Percentiles rank a stretch among this genome's conserved stretches.
Evolutionary conservation across 1,140 invertebrate species (phyloP).

Genomic region (Saxidomus purpurata): DNA sequence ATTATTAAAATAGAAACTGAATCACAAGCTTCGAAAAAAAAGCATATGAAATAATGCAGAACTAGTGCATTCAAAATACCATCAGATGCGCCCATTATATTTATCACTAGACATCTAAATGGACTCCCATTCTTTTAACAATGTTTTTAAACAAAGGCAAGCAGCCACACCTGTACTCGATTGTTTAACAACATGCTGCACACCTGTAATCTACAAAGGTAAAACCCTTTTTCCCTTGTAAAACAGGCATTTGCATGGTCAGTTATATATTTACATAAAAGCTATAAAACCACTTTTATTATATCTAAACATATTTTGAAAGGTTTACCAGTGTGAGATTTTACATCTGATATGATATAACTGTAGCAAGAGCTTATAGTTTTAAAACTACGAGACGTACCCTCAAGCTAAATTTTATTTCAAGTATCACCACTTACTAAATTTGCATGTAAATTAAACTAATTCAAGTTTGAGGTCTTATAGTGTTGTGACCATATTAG

Average conservation of each 20-base stretch:
- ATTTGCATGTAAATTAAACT: conserved; percentile 19
- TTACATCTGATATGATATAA: neutral
- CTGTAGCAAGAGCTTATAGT: neutral
- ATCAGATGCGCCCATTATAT: too few species aligned
- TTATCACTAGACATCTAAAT: too few species aligned
- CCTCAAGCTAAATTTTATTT: conserved; percentile 16
- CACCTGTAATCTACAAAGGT: neutral
- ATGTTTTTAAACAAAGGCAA: too few species aligned
- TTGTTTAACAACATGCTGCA: neutral
- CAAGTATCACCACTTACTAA: neutral
- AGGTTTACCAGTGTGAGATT: neutral
- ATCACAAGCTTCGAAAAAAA: too few species aligned
- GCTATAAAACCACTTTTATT: neutral
- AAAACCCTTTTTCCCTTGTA: neutral
- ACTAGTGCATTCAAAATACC: too few species aligned
- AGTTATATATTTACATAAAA: neutral
- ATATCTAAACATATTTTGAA: too few species aligned
- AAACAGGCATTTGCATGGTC: neutral
- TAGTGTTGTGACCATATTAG: too few species aligned
- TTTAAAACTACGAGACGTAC: neutral
- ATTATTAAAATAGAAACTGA: too few species aligned
- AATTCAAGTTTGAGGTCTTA: too few species aligned
- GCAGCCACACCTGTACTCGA: too few species aligned
- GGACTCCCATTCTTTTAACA: too few species aligned
- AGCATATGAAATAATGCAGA: too few species aligned